Percentiles rank a stretch among this genome's conserved stretches.
phyloP scores from a whole-genome alignment of 2,797 vertebrate species.

The Hippocampus kuda region DNA sequence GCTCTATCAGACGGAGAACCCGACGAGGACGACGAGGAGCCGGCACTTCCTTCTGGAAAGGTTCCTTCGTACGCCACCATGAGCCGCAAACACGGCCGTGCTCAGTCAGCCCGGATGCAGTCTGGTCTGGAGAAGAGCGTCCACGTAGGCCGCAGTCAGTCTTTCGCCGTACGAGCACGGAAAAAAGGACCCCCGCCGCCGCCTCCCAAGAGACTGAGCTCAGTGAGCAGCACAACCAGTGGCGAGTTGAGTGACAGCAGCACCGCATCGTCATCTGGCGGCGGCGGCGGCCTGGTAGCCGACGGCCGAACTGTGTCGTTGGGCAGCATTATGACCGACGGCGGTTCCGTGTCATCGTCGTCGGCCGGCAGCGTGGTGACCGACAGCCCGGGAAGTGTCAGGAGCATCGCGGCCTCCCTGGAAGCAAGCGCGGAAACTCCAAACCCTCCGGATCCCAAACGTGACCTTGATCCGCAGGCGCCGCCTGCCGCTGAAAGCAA shows the following conservation, averaged over 20 bases:
- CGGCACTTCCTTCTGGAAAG: slow-evolving; percentile 33
- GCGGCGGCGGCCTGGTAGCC: not conserved
- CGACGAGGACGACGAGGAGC: slow-evolving; percentile 69
- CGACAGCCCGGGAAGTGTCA: slow-evolving; percentile 49
- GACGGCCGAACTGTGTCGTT: slow-evolving; percentile 23
- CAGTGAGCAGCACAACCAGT: slow-evolving; percentile 67
- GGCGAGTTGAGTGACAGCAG: slow-evolving; percentile 52
- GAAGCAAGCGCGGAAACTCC: slow-evolving; percentile 40
- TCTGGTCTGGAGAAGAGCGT: slow-evolving; percentile 54
- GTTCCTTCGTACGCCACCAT: slow-evolving; percentile 84
- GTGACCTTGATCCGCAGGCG: slow-evolving; percentile 4
- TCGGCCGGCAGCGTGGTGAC: slow-evolving; percentile 16
- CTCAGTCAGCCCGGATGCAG: slow-evolving; percentile 60
- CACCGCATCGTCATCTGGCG: slow-evolving; percentile 8
- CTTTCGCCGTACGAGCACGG: slow-evolving; percentile 82
- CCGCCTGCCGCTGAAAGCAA: slow-evolving; percentile 6
- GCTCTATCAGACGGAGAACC: slow-evolving; percentile 80
- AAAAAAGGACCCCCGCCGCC: slow-evolving; percentile 86
- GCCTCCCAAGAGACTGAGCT: slow-evolving; percentile 89
- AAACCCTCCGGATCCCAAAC: slow-evolving; percentile 11
- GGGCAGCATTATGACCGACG: slow-evolving; percentile 48
- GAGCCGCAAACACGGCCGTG: slow-evolving; percentile 77
- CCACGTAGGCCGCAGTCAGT: slow-evolving; percentile 81
- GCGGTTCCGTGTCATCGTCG: slow-evolving; percentile 16
- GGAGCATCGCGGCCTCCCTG: slow-evolving; percentile 56